Conservation (phyloP, 2,888 invertebrate species). For the Neoascia interrupta region DNA sequence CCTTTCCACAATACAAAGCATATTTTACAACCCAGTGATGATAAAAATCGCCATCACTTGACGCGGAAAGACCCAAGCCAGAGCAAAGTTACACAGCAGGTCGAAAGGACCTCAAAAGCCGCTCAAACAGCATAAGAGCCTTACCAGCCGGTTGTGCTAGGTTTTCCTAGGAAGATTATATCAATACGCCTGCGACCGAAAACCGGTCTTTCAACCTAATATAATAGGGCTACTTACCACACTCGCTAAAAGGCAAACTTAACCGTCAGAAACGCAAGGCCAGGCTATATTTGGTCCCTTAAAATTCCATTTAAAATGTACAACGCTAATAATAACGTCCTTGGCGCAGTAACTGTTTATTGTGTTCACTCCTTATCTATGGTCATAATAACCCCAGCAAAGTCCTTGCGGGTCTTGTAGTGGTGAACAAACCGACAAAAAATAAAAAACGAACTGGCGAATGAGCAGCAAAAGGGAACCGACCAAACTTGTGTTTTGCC, state of each 20-base stretch:
- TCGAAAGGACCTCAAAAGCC: constrained; percentile 12
- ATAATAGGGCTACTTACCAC: no score
- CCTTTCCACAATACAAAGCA: constrained; percentile 51
- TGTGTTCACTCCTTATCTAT: constrained; percentile 63
- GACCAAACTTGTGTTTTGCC: constrained; percentile 2
- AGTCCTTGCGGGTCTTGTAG: constrained; percentile 14
- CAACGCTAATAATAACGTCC: constrained; percentile 68
- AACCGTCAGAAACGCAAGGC: neutral
- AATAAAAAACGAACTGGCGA: constrained; percentile 34
- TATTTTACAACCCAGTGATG: constrained; percentile 50
- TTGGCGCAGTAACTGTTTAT: constrained; percentile 63
- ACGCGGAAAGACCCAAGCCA: neutral
- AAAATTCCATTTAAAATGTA: constrained; percentile 67
- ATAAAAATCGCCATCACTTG: constrained; percentile 29
- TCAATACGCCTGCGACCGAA: no score
- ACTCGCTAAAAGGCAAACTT: no score
- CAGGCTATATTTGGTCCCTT: no score
- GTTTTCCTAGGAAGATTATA: no score
- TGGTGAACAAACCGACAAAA: neutral
- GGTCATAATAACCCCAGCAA: constrained; percentile 37
- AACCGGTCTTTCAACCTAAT: no score
- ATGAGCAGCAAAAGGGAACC: constrained; percentile 22
- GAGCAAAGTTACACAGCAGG: neutral
- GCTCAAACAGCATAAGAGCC: constrained; percentile 15
- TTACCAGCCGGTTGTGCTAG: no score